A percentile compares a stretch with the other conserved stretches of the same genome.
phyloP scores from a whole-genome alignment of 2,888 invertebrate genomes.

The Neoaliturus tenellus region DNA sequence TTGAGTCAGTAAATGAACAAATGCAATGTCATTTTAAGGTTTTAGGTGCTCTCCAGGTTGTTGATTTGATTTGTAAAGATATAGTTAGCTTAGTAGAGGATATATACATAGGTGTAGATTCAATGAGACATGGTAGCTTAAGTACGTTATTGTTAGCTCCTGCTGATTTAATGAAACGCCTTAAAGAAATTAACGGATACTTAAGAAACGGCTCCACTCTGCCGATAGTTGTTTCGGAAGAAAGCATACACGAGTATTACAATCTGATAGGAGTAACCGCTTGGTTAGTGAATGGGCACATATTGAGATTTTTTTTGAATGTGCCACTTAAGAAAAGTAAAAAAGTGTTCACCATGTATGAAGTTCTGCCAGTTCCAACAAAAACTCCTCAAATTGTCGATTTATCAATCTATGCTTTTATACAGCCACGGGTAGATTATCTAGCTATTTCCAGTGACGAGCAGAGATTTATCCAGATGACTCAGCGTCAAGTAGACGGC shows the following conservation, averaged over 20 bases:
- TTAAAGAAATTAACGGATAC: background rate
- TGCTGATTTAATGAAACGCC: background rate
- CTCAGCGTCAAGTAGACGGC: no score
- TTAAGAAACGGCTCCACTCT: conserved; percentile 20
- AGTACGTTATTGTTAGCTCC: background rate
- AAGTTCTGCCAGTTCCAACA: background rate
- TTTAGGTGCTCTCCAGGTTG: conserved; percentile 4
- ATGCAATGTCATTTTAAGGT: background rate
- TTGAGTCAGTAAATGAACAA: background rate
- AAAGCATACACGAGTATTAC: conserved; percentile 2
- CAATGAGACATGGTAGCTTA: background rate
- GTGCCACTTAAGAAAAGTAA: background rate
- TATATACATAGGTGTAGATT: background rate
- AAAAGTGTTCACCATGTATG: background rate
- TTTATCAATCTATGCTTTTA: no score
- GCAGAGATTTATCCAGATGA: no score
- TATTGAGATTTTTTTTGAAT: conserved; percentile 14
- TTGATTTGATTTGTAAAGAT: conserved; percentile 13
- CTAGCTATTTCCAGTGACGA: no score
- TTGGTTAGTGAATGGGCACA: background rate
- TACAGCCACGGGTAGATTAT: no score
- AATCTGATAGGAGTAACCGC: no score
- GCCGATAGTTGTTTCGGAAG: conserved; percentile 6
- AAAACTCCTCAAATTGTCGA: no score
- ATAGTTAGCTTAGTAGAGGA: background rate